These are phyloP conservation scores for Melipona beecheii DNA, from an alignment of 2,888 invertebrate genomes.

Conservation along the genomic window DNA sequence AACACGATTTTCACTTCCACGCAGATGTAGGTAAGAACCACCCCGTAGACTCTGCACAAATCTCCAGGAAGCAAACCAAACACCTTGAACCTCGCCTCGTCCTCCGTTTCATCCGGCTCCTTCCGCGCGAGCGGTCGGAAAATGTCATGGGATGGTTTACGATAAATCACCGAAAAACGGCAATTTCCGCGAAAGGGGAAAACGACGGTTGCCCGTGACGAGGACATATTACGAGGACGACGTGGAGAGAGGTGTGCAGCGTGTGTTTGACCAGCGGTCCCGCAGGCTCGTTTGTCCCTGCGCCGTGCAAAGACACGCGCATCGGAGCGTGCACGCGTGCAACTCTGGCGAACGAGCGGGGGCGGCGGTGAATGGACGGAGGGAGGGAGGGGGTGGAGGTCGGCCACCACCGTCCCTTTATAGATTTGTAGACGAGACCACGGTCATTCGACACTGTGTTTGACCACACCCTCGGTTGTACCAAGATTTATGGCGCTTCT, in stretches of 20 bases:
- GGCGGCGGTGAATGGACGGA: constrained; percentile 5
- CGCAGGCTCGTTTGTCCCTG: constrained; percentile 74
- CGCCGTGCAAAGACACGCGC: constrained; percentile 62
- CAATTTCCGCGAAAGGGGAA: constrained; percentile 75
- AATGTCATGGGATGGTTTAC: neutral
- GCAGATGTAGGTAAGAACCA: too few relatives aligned
- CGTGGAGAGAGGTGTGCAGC: constrained; percentile 60
- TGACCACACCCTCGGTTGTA: constrained; percentile 83
- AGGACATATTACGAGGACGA: constrained; percentile 79
- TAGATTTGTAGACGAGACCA: constrained; percentile 79
- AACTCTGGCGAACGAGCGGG: constrained; percentile 38
- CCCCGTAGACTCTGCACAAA: neutral
- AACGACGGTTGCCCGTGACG: constrained; percentile 79
- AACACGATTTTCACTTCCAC: too few relatives aligned
- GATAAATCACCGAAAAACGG: constrained; percentile 76
- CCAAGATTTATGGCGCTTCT: constrained; percentile 80
- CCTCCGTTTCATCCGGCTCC: neutral
- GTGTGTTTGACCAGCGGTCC: constrained; percentile 78
- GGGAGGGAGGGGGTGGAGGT: constrained; percentile 42
- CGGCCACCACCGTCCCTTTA: constrained; percentile 68
- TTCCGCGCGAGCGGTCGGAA: neutral
- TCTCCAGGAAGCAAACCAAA: neutral
- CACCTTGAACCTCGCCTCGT: neutral
- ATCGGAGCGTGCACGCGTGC: constrained; percentile 50
- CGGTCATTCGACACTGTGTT: constrained; percentile 80